These are phyloP conservation scores for Mactromeris polynyma DNA, from an alignment of 2,888 invertebrate genomes.

Conservation along the genomic window DNA sequence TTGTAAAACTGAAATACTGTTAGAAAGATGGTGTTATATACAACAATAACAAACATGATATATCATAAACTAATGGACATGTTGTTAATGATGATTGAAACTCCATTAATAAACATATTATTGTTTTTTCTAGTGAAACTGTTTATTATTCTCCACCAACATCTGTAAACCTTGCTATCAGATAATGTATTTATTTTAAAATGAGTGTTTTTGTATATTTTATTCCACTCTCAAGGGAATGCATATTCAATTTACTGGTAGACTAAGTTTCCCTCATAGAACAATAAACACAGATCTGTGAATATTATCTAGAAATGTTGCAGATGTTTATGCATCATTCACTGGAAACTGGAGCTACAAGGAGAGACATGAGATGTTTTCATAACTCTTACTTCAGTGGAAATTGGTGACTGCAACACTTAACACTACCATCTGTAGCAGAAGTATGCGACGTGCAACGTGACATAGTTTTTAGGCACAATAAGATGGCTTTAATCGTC, in stretches of 20 bases:
- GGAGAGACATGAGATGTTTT: neutral
- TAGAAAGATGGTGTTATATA: neutral
- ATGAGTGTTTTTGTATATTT: neutral
- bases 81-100: neutral
- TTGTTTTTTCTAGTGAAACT: neutral
- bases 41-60: neutral
- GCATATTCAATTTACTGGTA: neutral
- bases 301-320: neutral
- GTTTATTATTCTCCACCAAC: too few relatives aligned
- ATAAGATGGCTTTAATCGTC: too few relatives aligned
- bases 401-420: neutral
- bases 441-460: too few relatives aligned
- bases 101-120: neutral
- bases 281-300: constrained; percentile 1
- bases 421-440: too few relatives aligned
- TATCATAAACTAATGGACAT: neutral
- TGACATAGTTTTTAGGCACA: too few relatives aligned
- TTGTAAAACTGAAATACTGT: neutral
- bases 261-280: neutral
- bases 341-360: neutral
- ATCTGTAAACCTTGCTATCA: too few relatives aligned
- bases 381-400: neutral
- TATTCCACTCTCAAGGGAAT: neutral
- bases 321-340: neutral
- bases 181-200: too few relatives aligned